These are phyloP conservation scores for Philopedon plagiatum DNA, from an alignment of 2,888 invertebrate species.

Conservation along the genomic window DNA sequence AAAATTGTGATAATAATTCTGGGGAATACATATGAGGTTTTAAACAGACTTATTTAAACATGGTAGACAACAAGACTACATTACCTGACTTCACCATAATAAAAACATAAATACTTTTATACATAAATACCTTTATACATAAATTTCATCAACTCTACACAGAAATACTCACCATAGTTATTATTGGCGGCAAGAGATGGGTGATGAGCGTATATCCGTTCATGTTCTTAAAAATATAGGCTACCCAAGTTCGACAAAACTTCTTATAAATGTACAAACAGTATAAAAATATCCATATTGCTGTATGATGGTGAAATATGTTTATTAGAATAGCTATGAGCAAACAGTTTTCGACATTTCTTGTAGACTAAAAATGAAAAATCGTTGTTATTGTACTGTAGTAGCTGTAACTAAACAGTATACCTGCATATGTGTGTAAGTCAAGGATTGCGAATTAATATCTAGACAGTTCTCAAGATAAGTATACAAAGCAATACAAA, in stretches of 20 bases:
- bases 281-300: constrained; percentile 79
- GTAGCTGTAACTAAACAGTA: no score
- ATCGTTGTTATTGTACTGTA: background rate
- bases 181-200: constrained; percentile 75
- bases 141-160: no score
- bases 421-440: no score
- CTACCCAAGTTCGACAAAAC: constrained; percentile 67
- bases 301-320: constrained; percentile 79
- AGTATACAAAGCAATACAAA: no score
- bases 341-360: constrained; percentile 76
- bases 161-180: constrained; percentile 75
- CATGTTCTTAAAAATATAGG: constrained; percentile 66
- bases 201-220: constrained; percentile 75
- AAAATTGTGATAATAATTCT: background rate
- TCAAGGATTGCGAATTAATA: no score
- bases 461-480: no score
- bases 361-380: constrained; percentile 72
- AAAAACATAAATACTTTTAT: no score
- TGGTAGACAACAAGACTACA: no score
- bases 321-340: constrained; percentile 78
- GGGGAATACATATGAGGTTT: background rate
- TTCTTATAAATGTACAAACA: constrained; percentile 76
- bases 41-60: no score
- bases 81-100: no score
- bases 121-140: no score